phyloP scores from a whole-genome alignment of 2,888 invertebrate genomes.

The Tipula vernalis region DNA sequence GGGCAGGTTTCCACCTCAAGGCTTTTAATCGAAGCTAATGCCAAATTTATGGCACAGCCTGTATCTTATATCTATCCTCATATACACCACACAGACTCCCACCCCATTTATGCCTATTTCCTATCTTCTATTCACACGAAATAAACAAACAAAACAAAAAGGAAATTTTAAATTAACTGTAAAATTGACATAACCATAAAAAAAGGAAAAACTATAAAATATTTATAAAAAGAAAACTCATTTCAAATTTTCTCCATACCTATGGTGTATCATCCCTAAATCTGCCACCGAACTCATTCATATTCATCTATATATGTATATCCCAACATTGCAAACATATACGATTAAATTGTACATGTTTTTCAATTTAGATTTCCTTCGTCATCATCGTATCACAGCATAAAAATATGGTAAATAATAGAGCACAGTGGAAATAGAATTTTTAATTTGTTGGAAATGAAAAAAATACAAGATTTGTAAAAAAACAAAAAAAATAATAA shows the following conservation, averaged over 20 bases:
- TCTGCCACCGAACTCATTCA: not conserved
- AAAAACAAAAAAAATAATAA: too few species aligned
- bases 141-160: not conserved
- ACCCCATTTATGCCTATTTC: not conserved
- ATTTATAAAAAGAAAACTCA: not conserved
- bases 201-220: not conserved
- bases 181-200: not conserved
- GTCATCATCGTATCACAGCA: not conserved
- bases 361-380: not conserved
- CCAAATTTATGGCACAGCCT: not conserved
- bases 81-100: not conserved
- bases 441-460: not conserved
- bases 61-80: not conserved
- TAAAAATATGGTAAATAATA: not conserved
- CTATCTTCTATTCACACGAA: not conserved
- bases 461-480: not conserved
- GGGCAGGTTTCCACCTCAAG: too few species aligned
- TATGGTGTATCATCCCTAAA: not conserved
- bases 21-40: too few species aligned
- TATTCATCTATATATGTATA: not conserved
- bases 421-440: not conserved
- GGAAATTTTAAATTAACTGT: conserved; percentile 4
- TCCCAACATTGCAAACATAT: not conserved
- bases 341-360: not conserved
- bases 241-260: not conserved